Base-by-base conservation (phyloP, 2,888 invertebrate species). In the Acheta domesticus region DNA sequence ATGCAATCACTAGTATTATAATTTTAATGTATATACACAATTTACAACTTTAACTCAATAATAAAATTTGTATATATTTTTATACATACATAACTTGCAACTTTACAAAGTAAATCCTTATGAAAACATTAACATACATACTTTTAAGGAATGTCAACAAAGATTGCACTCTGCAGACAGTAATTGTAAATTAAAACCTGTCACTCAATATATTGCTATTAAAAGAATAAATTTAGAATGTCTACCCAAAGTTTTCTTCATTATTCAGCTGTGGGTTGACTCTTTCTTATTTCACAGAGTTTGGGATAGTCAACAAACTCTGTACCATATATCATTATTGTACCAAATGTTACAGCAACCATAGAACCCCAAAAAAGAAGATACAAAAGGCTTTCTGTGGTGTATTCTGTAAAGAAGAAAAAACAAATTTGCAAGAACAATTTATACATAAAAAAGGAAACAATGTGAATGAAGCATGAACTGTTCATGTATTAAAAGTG, bases 291-390 rank as follows among this genome's bases (percentile, higher is more conserved):
- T 36, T 81, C 80, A 78, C 78, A 79, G 20, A 81, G 79, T 76
- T 78, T 81, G 14, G 99, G 99, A 89, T 93, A 93, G 88, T 99
- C 97, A 77, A 99, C 98, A 88, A 97, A 99, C 86, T 98, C 97
- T 75, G 91, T 91, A 82, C 98, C 98, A 86, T 96, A 95, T 84
- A 94, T 89, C 84, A 97, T 94, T 81, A 96, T 96, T 79, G 92
- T 91, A 73, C 93, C 91, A 75, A 91, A 86, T 8, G 96, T 95
- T 75, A 94, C 92, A 0, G 92, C 92, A 75, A 96, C 92, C 91
- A 96, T 95, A 0, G 93, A 93, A n/a, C 95, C 95, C 98, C 98
- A 98, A 87, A 98, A 97, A 85, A 97, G 88, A 85, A 98, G 90
- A 86, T 96, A 97, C 82, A 98, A 88, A 82, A 97, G 87, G 84